Evolutionary conservation across 2,113 vertebrate genomes (phyloP).

Genomic region (Anhinga rufa): DNA sequence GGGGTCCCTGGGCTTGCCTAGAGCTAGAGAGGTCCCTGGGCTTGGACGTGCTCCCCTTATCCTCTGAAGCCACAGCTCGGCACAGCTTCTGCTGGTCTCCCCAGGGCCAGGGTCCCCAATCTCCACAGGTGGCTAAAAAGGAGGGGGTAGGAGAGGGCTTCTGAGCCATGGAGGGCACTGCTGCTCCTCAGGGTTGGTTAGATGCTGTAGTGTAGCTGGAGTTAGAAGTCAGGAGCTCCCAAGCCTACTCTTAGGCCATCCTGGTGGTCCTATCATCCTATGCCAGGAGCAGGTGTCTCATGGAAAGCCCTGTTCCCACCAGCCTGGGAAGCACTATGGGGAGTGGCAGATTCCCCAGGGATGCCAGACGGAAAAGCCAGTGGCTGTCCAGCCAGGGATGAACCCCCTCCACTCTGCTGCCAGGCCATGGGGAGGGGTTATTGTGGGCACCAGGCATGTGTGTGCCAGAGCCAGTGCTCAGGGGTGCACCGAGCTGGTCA

Average conservation of each 20-base stretch:
- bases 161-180: background rate
- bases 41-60: background rate
- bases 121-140: background rate
- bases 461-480: background rate
- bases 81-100: accelerated
- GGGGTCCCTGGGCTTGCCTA: background rate
- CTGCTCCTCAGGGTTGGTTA: background rate
- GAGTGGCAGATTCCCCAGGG: background rate
- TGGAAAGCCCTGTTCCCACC: background rate
- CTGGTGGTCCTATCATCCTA: background rate
- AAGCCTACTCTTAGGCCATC: background rate
- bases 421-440: background rate
- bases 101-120: background rate
- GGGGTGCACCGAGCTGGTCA: accelerated
- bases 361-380: background rate
- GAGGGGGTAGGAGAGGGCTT: background rate
- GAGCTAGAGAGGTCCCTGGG: background rate
- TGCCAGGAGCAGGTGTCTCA: background rate
- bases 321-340: background rate
- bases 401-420: background rate
- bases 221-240: background rate
- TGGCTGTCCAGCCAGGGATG: background rate
- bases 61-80: background rate
- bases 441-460: accelerated
- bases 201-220: background rate